Conservation (phyloP, 1,140 invertebrate species). For the Halyomorpha halys region DNA sequence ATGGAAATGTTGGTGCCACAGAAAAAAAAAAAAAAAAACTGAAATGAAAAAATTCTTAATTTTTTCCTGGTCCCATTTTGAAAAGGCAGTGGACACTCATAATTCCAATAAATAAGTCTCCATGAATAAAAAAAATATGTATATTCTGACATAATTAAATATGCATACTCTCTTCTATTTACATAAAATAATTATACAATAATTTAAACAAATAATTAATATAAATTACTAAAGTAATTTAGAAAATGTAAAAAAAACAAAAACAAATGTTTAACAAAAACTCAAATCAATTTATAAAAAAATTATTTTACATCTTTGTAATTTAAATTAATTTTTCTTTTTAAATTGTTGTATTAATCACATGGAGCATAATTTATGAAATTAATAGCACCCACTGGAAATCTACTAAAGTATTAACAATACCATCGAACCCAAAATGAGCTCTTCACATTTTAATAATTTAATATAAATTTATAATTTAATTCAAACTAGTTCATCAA, state of each 20-base stretch:
- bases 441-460: not conserved
- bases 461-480: not conserved
- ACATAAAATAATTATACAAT: not conserved
- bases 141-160: not conserved
- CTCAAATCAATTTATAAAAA: no score
- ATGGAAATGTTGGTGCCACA: slow-evolving; percentile 4
- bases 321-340: no score
- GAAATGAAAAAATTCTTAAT: not conserved
- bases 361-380: no score
- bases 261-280: no score
- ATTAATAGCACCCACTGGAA: not conserved
- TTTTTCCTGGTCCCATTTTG: slow-evolving; percentile 13
- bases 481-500: not conserved
- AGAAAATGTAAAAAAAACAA: not conserved
- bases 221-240: not conserved
- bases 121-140: not conserved
- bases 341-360: no score
- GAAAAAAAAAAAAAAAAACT: not conserved
- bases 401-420: not conserved
- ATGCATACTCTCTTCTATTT: not conserved
- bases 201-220: not conserved
- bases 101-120: no score
- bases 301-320: no score
- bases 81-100: slow-evolving; percentile 10
- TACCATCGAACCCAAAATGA: not conserved